Evolutionary conservation across 1,140 invertebrate genomes (phyloP).

Genomic region (Asbolus verrucosus): DNA sequence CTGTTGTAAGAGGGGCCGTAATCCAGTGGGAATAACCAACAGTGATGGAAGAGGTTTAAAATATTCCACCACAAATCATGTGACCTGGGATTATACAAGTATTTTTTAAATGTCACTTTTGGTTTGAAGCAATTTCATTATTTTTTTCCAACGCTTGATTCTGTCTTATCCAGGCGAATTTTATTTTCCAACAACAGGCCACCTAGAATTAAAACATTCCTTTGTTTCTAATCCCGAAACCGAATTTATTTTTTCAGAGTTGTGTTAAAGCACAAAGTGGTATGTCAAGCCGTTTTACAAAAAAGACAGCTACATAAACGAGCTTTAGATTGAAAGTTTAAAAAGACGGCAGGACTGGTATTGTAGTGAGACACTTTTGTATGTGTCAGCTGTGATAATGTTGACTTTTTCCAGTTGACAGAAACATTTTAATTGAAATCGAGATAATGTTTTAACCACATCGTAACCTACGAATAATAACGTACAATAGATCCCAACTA

Average conservation of each 20-base stretch:
- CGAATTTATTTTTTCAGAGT: not conserved
- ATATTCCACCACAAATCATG: slow-evolving; percentile 2
- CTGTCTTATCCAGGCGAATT: too few relatives aligned
- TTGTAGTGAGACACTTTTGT: not conserved
- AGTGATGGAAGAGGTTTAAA: slow-evolving; percentile 4
- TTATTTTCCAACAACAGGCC: too few relatives aligned
- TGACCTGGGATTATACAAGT: not conserved
- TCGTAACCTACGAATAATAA: not conserved
- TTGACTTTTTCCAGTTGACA: not conserved
- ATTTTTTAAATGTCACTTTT: not conserved
- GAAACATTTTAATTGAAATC: slow-evolving; percentile 26
- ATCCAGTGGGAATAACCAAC: not conserved
- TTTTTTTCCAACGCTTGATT: too few relatives aligned
- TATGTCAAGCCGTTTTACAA: not conserved
- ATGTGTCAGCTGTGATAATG: not conserved
- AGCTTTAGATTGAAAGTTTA: slow-evolving; percentile 30
- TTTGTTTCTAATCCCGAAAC: not conserved
- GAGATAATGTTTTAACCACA: not conserved
- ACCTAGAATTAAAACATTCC: too few relatives aligned
- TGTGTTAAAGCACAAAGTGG: not conserved
- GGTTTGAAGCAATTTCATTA: too few relatives aligned
- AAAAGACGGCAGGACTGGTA: not conserved
- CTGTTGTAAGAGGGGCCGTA: slow-evolving; percentile 8
- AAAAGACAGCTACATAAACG: slow-evolving; percentile 23
- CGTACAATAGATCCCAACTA: slow-evolving; percentile 8